Conservation (phyloP, 1,140 invertebrate genomes). For the Trialeurodes vaporariorum region DNA sequence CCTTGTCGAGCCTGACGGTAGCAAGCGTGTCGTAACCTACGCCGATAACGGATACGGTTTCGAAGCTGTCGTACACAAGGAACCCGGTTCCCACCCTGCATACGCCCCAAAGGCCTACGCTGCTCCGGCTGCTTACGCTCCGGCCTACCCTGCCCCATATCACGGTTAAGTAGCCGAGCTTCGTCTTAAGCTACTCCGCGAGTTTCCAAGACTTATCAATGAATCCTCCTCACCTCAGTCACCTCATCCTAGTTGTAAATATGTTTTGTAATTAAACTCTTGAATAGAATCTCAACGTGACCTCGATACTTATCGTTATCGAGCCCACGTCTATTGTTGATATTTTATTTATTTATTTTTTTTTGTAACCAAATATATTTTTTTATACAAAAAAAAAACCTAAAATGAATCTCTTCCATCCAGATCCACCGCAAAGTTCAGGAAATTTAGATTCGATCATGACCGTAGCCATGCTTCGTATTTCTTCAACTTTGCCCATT, state of each 20-base stretch:
- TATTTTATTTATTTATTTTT: background rate
- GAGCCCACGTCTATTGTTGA: background rate
- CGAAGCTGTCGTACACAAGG: slow-evolving; percentile 25
- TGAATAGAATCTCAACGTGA: background rate
- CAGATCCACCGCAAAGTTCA: too few species aligned
- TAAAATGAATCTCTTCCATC: background rate
- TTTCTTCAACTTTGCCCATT: too few species aligned
- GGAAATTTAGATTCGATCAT: too few species aligned
- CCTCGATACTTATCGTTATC: too few species aligned
- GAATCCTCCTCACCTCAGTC: background rate
- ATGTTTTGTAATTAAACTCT: background rate
- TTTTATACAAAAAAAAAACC: too few species aligned
- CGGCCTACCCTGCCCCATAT: slow-evolving; percentile 11
- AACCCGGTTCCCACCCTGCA: slow-evolving; percentile 11
- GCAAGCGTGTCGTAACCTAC: slow-evolving; percentile 40
- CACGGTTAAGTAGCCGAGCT: background rate
- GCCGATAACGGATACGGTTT: slow-evolving; percentile 34
- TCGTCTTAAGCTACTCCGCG: too few species aligned
- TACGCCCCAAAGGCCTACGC: slow-evolving; percentile 28
- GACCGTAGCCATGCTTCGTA: too few species aligned
- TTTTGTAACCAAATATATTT: slow-evolving; percentile 1
- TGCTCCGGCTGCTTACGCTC: slow-evolving; percentile 18
- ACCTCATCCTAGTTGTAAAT: background rate
- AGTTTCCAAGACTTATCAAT: background rate
- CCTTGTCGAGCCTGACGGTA: slow-evolving; percentile 41